These are phyloP conservation scores for Austrofundulus limnaeus DNA, from an alignment of 2,113 vertebrate species.

Conservation along the genomic window DNA sequence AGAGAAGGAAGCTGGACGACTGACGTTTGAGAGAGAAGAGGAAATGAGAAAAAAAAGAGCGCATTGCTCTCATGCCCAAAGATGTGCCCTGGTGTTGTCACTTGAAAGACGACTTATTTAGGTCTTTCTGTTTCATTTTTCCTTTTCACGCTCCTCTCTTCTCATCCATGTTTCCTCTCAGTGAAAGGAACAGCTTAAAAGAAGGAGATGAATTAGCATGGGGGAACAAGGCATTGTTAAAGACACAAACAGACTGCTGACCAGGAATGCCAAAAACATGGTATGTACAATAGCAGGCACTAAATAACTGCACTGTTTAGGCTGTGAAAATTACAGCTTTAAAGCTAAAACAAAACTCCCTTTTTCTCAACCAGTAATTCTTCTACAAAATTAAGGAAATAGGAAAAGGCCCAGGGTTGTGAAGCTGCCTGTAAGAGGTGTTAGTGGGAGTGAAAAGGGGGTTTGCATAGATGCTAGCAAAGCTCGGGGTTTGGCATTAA, in stretches of 20 bases:
- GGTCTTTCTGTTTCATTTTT: constrained; percentile 54
- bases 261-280: not conserved
- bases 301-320: constrained; percentile 23
- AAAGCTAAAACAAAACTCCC: constrained; percentile 27
- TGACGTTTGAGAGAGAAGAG: constrained; percentile 67
- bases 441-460: constrained; percentile 58
- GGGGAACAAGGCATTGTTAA: constrained; percentile 10
- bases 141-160: constrained; percentile 36
- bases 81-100: constrained; percentile 54
- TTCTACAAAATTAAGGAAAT: constrained; percentile 43
- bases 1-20: constrained; percentile 59
- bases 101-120: constrained; percentile 57
- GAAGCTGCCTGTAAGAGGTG: constrained; percentile 51
- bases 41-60: constrained; percentile 54
- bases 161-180: constrained; percentile 48
- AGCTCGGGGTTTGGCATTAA: constrained; percentile 76
- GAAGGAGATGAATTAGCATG: constrained; percentile 34
- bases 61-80: constrained; percentile 44
- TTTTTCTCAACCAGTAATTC: constrained; percentile 30
- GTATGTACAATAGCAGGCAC: constrained; percentile 8
- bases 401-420: constrained; percentile 39
- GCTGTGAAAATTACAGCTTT: constrained; percentile 22
- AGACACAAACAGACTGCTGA: constrained; percentile 20
- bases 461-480: constrained; percentile 55
- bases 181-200: constrained; percentile 30